Base-by-base conservation (phyloP, 2,113 vertebrate genomes). In the Carettochelys insculpta region DNA sequence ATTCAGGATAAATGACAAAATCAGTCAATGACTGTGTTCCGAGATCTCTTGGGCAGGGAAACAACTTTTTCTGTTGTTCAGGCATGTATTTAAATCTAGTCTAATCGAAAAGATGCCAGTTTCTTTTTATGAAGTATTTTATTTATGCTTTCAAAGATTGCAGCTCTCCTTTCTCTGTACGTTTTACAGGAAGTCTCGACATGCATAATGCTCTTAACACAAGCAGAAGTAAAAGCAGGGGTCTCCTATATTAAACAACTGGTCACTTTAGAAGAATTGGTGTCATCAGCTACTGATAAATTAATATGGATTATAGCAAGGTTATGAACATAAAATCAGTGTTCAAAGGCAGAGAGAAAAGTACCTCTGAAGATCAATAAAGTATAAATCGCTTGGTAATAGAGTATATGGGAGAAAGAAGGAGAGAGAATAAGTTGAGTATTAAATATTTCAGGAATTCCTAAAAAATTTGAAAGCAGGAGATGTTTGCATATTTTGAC, bases 311-410 rank as follows among this genome's bases (percentile, higher is more conserved):
- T 52, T 94, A 75, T 75, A 75, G 3, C 51, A 50, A 48, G 5
- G 16, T 77, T 0, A 0, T 86, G 27, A 78, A 95, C 77, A 7
- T 47, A 68, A 38, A 0, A 12, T 56, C 52, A 3, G 43, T 76
- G 58, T 77, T 31, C 22, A 38, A 85, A 53, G 6, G 11, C 56
- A 17, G 13, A 80, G 80, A 4, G 53, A 87, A 54, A 82, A 80
- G 19, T 85, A 1, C 45, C 4, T 86, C 20, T 85, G 27, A 11
- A 61, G 29, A 12, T 54, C 75, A 38, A 53, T 86, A 27, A 5
- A 16, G 56, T 77, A 92, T 90, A 10, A 8, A 38, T 91, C 88
- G 86, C 61, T 90, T 88, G 41, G 83, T 91, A 86, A 76, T 86
- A 27, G 83, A 89, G 68, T 89, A 54, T 68, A 38, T 14, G 16